Conservation (phyloP, 1,140 invertebrate species). For the Potamilus streckersoni region DNA sequence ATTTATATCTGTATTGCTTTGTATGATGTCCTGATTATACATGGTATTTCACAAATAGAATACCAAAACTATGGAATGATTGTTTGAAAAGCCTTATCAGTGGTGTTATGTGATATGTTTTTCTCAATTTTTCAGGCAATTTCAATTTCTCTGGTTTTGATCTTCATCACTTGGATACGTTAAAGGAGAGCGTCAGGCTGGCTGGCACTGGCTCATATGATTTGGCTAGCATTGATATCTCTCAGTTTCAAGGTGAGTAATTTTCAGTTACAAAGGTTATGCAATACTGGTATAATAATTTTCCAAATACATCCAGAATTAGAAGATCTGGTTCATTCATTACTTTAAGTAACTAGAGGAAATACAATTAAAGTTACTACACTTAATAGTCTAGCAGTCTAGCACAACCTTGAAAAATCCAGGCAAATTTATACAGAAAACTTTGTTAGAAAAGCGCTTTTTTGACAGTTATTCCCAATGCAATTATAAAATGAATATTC, state of each 20-base stretch:
- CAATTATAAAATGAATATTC: too few species aligned
- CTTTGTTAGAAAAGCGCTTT: too few species aligned
- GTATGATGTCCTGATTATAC: too few species aligned
- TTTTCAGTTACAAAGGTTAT: neutral
- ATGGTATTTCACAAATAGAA: too few species aligned
- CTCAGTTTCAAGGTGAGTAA: constrained; percentile 60
- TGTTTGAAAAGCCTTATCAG: too few species aligned
- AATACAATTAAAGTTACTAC: neutral
- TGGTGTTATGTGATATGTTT: too few species aligned
- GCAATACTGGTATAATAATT: neutral
- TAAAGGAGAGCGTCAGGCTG: constrained; percentile 60
- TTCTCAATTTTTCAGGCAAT: too few species aligned
- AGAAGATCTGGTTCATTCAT: neutral
- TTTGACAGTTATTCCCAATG: too few species aligned
- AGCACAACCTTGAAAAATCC: neutral
- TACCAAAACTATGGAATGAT: too few species aligned
- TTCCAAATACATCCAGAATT: neutral
- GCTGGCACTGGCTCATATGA: constrained; percentile 53
- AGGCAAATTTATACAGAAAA: too few species aligned
- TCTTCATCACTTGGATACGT: constrained; percentile 57
- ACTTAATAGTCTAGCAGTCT: neutral
- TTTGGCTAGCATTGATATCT: constrained; percentile 60
- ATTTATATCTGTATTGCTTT: too few species aligned
- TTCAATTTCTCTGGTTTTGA: too few species aligned
- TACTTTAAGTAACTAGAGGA: neutral